Evolutionary conservation across 2,113 vertebrate genomes (phyloP).

Genomic region (Pyrgilauda ruficollis): DNA sequence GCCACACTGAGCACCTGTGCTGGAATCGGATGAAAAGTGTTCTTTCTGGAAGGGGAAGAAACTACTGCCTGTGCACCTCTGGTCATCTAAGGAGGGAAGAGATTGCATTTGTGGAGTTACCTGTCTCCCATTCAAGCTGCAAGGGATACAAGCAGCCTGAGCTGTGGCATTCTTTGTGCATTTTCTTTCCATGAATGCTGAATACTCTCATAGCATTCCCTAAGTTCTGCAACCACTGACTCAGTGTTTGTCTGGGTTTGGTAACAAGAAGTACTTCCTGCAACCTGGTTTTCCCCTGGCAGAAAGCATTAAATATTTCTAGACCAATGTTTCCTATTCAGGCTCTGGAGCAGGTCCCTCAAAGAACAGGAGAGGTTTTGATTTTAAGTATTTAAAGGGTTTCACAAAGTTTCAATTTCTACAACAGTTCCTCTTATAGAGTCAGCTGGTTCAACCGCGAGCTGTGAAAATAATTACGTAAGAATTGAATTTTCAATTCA

Average conservation of each 20-base stretch:
- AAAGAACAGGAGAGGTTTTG: background rate
- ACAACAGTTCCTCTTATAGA: background rate
- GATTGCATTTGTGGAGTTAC: background rate
- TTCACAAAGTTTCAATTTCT: background rate
- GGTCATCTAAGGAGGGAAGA: background rate
- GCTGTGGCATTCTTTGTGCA: background rate
- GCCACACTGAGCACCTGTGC: background rate
- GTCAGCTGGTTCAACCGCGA: background rate
- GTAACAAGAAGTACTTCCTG: background rate
- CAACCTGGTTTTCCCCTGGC: background rate
- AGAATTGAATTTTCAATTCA: background rate
- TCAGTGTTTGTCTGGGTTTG: background rate
- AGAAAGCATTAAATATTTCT: background rate
- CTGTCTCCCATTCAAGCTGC: background rate
- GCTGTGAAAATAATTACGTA: background rate
- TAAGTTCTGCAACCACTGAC: background rate
- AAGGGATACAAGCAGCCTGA: background rate
- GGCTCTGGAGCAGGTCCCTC: background rate
- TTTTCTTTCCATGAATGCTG: background rate
- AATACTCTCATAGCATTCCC: background rate
- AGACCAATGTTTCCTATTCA: background rate
- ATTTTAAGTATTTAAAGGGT: background rate
- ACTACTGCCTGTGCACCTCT: background rate
- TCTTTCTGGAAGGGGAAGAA: background rate
- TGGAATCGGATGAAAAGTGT: background rate